phyloP scores from a whole-genome alignment of 1,140 invertebrate species.

The Charaxes varanes region DNA sequence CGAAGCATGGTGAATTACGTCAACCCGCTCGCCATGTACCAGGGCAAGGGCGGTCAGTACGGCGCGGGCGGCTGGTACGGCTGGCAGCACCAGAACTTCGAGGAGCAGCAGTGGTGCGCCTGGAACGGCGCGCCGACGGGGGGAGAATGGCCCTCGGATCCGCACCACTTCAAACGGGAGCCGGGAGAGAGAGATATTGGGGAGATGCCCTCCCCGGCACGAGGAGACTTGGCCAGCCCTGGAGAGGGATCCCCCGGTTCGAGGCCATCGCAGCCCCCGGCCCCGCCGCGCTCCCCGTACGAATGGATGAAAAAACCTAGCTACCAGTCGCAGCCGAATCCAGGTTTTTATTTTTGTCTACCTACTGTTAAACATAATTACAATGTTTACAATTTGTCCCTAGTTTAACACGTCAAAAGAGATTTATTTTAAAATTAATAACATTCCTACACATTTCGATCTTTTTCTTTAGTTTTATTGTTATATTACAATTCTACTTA shows the following conservation, averaged over 20 bases:
- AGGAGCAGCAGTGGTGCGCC: constrained; percentile 71
- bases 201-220: constrained; percentile 78
- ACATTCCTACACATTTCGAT: no score
- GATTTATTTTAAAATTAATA: no score
- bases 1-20: constrained; percentile 77
- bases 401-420: no score
- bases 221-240: constrained; percentile 81
- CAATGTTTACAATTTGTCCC: no score
- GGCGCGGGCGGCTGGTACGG: constrained; percentile 65
- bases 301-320: constrained; percentile 93
- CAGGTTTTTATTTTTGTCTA: constrained; percentile 77
- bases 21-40: constrained; percentile 75
- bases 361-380: constrained; percentile 3
- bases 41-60: constrained; percentile 73
- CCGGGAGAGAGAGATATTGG: constrained; percentile 54
- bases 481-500: no score
- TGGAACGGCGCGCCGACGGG: constrained; percentile 70
- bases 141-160: constrained; percentile 65
- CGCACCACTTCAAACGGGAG: constrained; percentile 62
- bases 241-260: constrained; percentile 71
- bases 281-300: constrained; percentile 83
- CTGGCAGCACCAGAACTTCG: constrained; percentile 74
- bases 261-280: constrained; percentile 74
- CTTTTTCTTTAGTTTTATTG: no score
- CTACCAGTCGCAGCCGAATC: constrained; percentile 87